A percentile compares a stretch with the other conserved stretches of the same genome.
Conservation (phyloP, 2,113 vertebrate species). For the Pycnonotus jocosus region DNA sequence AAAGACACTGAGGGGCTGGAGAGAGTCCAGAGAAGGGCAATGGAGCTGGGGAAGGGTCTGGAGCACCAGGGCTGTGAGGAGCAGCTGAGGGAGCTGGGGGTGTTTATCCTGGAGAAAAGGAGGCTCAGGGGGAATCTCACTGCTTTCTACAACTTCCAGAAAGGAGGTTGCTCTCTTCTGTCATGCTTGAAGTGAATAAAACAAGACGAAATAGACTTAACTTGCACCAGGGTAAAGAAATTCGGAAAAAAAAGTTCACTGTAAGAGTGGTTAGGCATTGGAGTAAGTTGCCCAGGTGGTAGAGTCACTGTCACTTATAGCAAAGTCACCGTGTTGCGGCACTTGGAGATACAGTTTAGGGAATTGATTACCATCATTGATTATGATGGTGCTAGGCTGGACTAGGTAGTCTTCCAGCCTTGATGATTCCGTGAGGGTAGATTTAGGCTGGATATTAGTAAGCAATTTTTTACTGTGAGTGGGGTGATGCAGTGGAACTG, state of each 20-base stretch:
- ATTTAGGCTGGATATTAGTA: background rate
- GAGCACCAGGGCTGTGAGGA: background rate
- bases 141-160: background rate
- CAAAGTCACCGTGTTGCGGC: accelerated
- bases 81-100: background rate
- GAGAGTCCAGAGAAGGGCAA: background rate
- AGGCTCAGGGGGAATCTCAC: background rate
- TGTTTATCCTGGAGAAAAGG: background rate
- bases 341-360: background rate
- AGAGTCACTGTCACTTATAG: background rate
- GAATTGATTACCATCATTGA: no score
- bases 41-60: background rate
- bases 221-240: background rate
- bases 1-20: background rate
- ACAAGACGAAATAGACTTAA: background rate
- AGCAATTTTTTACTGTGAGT: background rate
- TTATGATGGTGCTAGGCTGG: background rate
- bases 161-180: background rate
- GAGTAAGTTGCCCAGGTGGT: background rate
- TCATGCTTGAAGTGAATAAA: background rate
- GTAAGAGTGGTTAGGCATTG: background rate
- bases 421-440: background rate
- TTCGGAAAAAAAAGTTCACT: background rate
- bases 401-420: background rate
- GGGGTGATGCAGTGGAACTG: background rate